phyloP scores from a whole-genome alignment of 2,888 invertebrate genomes.

The Pyrrhia umbra region DNA sequence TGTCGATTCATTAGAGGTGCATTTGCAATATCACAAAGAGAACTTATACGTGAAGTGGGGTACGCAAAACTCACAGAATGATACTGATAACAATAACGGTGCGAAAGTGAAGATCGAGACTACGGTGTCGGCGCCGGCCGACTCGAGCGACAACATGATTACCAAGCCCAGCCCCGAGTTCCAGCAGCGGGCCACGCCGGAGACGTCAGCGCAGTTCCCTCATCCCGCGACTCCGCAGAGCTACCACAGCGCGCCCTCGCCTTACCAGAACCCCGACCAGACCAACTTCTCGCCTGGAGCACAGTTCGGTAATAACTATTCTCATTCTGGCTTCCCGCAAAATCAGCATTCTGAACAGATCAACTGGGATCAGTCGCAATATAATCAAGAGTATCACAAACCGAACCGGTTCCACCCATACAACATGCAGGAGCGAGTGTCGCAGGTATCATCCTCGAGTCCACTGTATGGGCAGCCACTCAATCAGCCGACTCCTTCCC shows the following conservation, averaged over 20 bases:
- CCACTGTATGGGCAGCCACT: constrained; percentile 90
- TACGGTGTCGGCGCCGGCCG: constrained; percentile 93
- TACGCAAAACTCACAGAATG: constrained; percentile 89
- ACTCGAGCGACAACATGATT: constrained; percentile 93
- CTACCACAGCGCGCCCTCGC: constrained; percentile 92
- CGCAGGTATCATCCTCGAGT: constrained; percentile 88
- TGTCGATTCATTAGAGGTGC: constrained; percentile 94
- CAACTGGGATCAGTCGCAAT: constrained; percentile 87
- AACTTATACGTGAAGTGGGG: constrained; percentile 94
- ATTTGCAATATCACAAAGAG: constrained; percentile 95
- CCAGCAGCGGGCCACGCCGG: constrained; percentile 90
- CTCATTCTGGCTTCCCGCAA: constrained; percentile 87
- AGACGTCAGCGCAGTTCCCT: constrained; percentile 90
- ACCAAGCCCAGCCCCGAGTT: constrained; percentile 91
- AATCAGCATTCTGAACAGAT: constrained; percentile 88
- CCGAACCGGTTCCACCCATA: constrained; percentile 88
- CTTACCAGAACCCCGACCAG: constrained; percentile 91
- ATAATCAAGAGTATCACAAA: constrained; percentile 85
- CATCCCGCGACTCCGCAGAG: constrained; percentile 92
- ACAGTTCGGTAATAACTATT: constrained; percentile 87
- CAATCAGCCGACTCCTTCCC: constrained; percentile 93
- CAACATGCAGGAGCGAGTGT: constrained; percentile 88
- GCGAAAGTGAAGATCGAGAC: constrained; percentile 90
- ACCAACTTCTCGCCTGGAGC: constrained; percentile 90
- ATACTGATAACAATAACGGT: constrained; percentile 92